phyloP scores from a whole-genome alignment of 1,140 invertebrate species.

The Mesaphorura yosii region DNA sequence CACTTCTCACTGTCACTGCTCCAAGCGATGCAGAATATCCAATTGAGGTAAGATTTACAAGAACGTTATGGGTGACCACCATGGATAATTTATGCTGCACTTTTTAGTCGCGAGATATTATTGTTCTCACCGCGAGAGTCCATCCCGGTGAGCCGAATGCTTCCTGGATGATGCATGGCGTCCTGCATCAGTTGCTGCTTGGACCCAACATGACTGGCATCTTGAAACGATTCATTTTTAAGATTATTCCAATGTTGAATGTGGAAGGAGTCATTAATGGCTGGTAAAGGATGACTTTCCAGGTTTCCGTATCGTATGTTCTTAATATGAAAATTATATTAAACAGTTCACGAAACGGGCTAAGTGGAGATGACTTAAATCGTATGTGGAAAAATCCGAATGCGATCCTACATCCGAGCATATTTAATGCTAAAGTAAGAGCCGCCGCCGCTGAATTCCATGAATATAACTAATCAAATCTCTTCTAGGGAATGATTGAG shows the following conservation, averaged over 20 bases:
- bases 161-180: constrained; percentile 80
- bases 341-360: constrained; percentile 65
- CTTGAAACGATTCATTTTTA: constrained; percentile 64
- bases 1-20: constrained; percentile 66
- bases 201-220: constrained; percentile 47
- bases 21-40: constrained; percentile 30
- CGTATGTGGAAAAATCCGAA: constrained; percentile 64
- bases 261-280: constrained; percentile 79
- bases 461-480: constrained; percentile 11
- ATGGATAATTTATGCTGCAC: neutral
- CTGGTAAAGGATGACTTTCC: constrained; percentile 49
- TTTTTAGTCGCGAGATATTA: constrained; percentile 49
- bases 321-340: constrained; percentile 8
- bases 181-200: constrained; percentile 54
- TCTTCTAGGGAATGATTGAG: constrained; percentile 47
- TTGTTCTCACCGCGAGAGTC: constrained; percentile 67
- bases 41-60: constrained; percentile 8
- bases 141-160: constrained; percentile 83
- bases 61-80: neutral
- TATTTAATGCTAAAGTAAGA: constrained; percentile 66
- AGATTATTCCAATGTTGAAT: constrained; percentile 78
- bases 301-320: neutral
- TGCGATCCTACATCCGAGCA: constrained; percentile 60
- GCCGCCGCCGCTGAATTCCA: constrained; percentile 9
- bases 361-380: constrained; percentile 71